Evolutionary conservation across 1,140 invertebrate genomes (phyloP), one percentile per base, ranked within the genome.

Genomic region (Hermetia illucens): DNA sequence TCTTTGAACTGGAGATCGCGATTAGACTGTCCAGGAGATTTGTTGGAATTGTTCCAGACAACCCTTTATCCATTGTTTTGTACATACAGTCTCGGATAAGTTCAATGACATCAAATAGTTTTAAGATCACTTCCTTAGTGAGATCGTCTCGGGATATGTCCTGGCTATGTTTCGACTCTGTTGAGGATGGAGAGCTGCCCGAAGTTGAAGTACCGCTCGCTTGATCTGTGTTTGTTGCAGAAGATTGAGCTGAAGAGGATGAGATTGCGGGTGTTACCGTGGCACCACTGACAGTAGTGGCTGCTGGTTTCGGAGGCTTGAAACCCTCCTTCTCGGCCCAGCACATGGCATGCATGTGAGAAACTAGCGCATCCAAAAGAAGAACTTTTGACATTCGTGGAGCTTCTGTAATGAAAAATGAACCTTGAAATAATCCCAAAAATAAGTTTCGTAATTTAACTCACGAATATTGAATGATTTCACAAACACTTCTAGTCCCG

Each of bases 291-390:
- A 8, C 16, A 9, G 31, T 33, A 8, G 31, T 9, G 9, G 31
- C 24, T 16, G 4, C 21, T 24, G 10, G 8, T 25, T 40, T 25
- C 13, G 39, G 37, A 33, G 50, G 20, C 31, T 57, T 54, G 0
- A 40, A 39, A 12, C 54, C 56, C n/a, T 50, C 50, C 39, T 53
- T 57, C 12, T 47, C 49, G 1, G 56, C 50, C 54, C 54, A 59
- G 16, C 48, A 50, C 4, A 59, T 47, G 5, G 54, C 57, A 32
- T 58, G 48, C 53, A 61, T 53, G 35, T 61, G 55, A 0, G 53
- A 52, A 17, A 61, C 42, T 13, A 60, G 16, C 0, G 53, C 50
- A 43, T 61, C 58, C 3, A 61, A 46, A 0, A 55, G 38, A 9
- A 61, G 47, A 1, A 61, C 43, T 39, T 60, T 49, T 3, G 57